Percentiles rank a stretch among this genome's conserved stretches.
Evolutionary conservation across 2,113 vertebrate genomes (phyloP).

Genomic region (Agelaius phoeniceus): DNA sequence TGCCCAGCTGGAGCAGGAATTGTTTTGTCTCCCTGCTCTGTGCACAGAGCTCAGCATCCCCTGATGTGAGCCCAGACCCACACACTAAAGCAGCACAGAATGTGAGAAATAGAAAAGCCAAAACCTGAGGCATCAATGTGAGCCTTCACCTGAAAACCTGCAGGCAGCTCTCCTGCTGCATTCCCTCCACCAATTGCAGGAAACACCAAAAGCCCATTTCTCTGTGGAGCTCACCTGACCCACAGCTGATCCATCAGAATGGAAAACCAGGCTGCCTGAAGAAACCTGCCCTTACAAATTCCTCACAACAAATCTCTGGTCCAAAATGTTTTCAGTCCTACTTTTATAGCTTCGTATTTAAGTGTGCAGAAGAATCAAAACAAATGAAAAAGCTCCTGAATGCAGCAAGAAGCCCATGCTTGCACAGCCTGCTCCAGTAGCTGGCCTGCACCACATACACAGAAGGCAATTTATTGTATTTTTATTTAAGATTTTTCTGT

Average conservation of each 20-base stretch:
- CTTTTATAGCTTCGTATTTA: not conserved
- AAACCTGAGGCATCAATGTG: not conserved
- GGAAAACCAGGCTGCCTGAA: not conserved
- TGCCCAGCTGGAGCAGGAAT: too few species aligned
- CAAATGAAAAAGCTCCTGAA: not conserved
- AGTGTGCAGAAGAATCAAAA: not conserved
- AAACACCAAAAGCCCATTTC: not conserved
- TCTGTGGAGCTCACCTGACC: not conserved
- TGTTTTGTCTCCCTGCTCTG: too few species aligned
- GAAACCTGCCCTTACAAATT: not conserved
- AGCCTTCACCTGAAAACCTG: not conserved
- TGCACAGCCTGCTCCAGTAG: not conserved
- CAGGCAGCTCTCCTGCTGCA: not conserved
- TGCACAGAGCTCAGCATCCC: not conserved
- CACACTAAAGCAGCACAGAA: not conserved
- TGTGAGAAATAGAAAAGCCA: not conserved
- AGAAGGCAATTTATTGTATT: not conserved
- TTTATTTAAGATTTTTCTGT: not conserved
- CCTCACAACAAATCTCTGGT: not conserved
- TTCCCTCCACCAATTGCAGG: not conserved
- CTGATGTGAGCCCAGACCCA: rapidly evolving
- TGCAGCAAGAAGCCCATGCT: not conserved
- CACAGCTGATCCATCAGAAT: not conserved
- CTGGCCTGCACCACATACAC: not conserved
- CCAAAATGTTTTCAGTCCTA: not conserved